phyloP scores from a whole-genome alignment of 2,888 invertebrate species.

The Oxyteleia sp. region DNA sequence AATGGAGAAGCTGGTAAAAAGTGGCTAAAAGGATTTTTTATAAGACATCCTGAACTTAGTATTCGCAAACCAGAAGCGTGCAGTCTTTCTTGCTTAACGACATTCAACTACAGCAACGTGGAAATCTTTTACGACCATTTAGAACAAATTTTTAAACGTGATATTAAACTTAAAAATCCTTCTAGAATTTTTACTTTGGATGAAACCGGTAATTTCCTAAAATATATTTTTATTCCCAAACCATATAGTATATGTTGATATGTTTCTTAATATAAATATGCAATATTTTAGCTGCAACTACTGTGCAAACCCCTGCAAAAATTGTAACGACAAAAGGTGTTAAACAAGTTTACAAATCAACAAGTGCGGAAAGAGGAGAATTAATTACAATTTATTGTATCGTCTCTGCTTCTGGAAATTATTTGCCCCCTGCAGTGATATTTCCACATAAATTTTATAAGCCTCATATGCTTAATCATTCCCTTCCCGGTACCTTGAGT shows the following conservation, averaged over 20 bases:
- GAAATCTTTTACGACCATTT: constrained; percentile 47
- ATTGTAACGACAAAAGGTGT: constrained; percentile 82
- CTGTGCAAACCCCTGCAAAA: constrained; percentile 83
- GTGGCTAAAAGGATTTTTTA: constrained; percentile 48
- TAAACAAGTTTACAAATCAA: constrained; percentile 85
- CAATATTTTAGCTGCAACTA: constrained; percentile 62
- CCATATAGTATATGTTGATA: neutral
- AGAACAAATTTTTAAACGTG: constrained; percentile 11
- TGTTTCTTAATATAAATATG: neutral
- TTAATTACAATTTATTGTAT: constrained; percentile 80
- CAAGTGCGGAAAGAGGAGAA: constrained; percentile 84
- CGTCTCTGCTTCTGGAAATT: constrained; percentile 82
- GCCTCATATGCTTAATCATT: constrained; percentile 46
- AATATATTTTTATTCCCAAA: neutral
- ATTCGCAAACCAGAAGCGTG: constrained; percentile 56
- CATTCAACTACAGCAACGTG: constrained; percentile 51
- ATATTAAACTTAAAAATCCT: constrained; percentile 56
- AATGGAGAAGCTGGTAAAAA: constrained; percentile 39
- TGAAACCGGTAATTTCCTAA: constrained; percentile 76
- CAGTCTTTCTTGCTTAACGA: constrained; percentile 45
- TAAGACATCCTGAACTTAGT: constrained; percentile 33
- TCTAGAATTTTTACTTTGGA: constrained; percentile 79
- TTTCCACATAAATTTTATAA: constrained; percentile 62
- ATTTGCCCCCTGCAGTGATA: constrained; percentile 82
- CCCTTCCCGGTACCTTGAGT: constrained; percentile 62